These are phyloP conservation scores for Clarias magur DNA, from an alignment of 2,113 vertebrate species.

Conservation along the genomic window DNA sequence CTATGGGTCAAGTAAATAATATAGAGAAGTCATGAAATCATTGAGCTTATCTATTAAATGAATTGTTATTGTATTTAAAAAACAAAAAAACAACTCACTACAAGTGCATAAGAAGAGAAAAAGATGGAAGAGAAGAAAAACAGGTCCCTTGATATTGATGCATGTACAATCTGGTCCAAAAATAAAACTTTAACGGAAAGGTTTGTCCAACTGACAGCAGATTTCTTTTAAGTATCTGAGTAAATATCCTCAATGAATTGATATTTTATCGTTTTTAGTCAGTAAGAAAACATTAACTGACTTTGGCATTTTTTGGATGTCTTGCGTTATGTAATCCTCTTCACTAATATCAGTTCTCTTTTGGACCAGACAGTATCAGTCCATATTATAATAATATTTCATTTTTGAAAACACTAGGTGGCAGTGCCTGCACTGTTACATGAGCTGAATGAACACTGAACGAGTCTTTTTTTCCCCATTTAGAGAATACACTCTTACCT, in stretches of 20 bases:
- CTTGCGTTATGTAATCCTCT: background rate
- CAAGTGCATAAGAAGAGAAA: constrained; percentile 9
- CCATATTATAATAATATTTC: constrained; percentile 52
- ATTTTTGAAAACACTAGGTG: constrained; percentile 67
- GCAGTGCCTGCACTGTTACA: constrained; percentile 76
- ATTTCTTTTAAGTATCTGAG: background rate
- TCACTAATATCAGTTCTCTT: background rate
- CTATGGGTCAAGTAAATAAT: background rate
- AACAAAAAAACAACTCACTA: background rate
- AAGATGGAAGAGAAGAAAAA: background rate
- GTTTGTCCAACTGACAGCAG: background rate
- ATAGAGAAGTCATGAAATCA: background rate
- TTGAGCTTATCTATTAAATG: background rate
- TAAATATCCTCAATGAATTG: background rate
- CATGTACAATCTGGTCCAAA: constrained; percentile 3
- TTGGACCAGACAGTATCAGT: background rate
- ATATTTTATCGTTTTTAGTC: background rate
- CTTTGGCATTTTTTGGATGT: background rate
- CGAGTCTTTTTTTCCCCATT: constrained; percentile 46
- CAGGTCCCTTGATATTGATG: constrained; percentile 59
- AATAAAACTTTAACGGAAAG: background rate
- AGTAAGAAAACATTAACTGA: background rate
- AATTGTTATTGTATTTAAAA: background rate
- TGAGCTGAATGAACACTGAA: constrained; percentile 13
- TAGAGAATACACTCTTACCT: background rate